Conservation (phyloP, 2,113 vertebrate genomes). For the Albula glossodonta region DNA sequence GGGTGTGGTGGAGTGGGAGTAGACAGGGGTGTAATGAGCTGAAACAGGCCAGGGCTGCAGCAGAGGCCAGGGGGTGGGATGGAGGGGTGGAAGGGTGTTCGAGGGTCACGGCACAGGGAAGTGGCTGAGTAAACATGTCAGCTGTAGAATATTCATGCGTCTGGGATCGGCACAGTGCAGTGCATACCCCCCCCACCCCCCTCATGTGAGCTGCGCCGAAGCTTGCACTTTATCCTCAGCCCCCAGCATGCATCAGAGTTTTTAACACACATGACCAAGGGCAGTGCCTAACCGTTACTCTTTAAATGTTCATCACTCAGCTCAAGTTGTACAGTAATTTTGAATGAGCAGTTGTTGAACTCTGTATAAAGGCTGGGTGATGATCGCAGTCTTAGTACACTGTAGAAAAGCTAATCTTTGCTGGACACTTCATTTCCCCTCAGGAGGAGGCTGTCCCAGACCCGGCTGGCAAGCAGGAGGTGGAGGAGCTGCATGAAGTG, state of each 20-base stretch:
- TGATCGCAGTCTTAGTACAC: no score
- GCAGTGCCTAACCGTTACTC: neutral
- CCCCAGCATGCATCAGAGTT: neutral
- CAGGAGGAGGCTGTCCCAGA: slow-evolving; percentile 33
- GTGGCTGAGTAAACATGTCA: neutral
- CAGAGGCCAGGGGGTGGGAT: no score
- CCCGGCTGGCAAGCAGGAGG: slow-evolving; percentile 36
- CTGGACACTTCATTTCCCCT: neutral
- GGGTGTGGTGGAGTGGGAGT: neutral
- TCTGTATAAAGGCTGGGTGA: neutral
- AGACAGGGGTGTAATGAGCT: neutral
- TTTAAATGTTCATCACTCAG: neutral
- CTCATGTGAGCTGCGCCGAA: neutral
- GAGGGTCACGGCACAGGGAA: neutral
- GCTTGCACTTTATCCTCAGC: neutral
- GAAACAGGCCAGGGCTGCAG: neutral
- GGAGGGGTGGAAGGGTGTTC: no score
- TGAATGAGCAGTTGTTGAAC: neutral
- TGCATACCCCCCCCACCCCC: neutral
- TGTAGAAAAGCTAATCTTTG: neutral
- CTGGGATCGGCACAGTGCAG: neutral
- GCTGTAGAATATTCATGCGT: neutral
- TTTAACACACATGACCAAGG: no score
- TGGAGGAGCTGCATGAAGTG: slow-evolving; percentile 47
- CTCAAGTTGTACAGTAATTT: neutral